A percentile compares a stretch with the other conserved stretches of the same genome.
Conservation (phyloP, 2,888 invertebrate species). For the Cryptosula pallasiana region DNA sequence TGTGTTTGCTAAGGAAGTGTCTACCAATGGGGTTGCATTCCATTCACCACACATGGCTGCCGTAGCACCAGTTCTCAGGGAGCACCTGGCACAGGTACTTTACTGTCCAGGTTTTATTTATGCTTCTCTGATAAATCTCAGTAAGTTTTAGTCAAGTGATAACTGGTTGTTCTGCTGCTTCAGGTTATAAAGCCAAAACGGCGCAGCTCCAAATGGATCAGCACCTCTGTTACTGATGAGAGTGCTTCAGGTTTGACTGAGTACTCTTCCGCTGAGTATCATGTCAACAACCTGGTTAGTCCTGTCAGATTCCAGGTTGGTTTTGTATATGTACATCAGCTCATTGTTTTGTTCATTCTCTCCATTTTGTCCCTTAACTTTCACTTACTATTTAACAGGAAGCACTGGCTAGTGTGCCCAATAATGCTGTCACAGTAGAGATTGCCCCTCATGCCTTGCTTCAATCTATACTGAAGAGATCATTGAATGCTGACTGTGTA, state of each 20-base stretch:
- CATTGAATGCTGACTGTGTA: conserved; percentile 67
- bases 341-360: too few relatives aligned
- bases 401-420: conserved; percentile 76
- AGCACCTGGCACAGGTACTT: conserved; percentile 45
- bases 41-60: conserved; percentile 52
- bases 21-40: conserved; percentile 51
- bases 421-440: conserved; percentile 82
- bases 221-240: conserved; percentile 78
- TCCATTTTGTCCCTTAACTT: too few relatives aligned
- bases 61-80: conserved; percentile 45
- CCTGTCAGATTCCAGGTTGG: conserved; percentile 78
- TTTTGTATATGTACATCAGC: too few relatives aligned
- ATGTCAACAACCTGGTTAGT: conserved; percentile 89
- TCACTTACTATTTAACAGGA: too few relatives aligned
- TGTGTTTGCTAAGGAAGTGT: conserved; percentile 50
- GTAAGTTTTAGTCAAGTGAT: too few relatives aligned
- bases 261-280: conserved; percentile 84
- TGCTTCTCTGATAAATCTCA: too few relatives aligned
- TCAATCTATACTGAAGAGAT: conserved; percentile 85
- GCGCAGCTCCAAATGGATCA: conserved; percentile 79
- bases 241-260: conserved; percentile 75
- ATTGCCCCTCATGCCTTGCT: conserved; percentile 89
- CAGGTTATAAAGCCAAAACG: conserved; percentile 74
- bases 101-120: too few relatives aligned
- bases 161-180: too few relatives aligned